Evolutionary conservation across 2,888 invertebrate species (phyloP), one percentile per base, ranked within the genome.

Genomic region (Lycaena phlaeas): DNA sequence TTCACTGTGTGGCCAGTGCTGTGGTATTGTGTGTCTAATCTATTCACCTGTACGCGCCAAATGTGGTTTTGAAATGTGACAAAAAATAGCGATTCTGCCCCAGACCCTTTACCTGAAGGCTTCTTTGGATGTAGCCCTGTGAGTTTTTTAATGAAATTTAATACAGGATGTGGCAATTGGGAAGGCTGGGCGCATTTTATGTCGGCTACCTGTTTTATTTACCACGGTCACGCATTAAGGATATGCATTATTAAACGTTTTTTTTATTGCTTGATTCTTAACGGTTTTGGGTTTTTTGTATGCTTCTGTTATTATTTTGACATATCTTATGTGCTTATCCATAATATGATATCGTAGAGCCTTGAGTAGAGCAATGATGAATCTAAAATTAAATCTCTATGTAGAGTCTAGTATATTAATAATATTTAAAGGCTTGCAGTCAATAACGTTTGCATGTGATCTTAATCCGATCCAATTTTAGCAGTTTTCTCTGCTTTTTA

Each of bases 101-200:
- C 6, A 12, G 7, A 31, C 34, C 18, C 18, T 22, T 22, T 34
- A 18, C 63, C 66, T 63, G 59, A 68, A 68, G 74, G 70, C 72
- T 66, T 58, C 65, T 72, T 78, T 74, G 69, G 65, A 61, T 69
- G 58, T 69, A 68, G 67, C 68, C 77, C 73, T 78, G 82, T 84
- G 70, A 81, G 82, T 79, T 57, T 59, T 71, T 68, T 71, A 71
- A 61, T 55, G 82, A 79, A 81, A 82, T 79, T 68, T 74, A 74
- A 84, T 81, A 75, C 74, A 67, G 82, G 84, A 84, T 82, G 79
- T 82, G 71, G 72, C 75, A 78, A 81, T 81, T 82, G 82, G 75
- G 76, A 73, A 78, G 73, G 65, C 75, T 67, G 78, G 79, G 82
- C 77, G 78, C 72, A 72, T 77, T 72, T 78, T 56, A 59, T 15